These are phyloP conservation scores for Syrrhaptes paradoxus DNA, from an alignment of 2,113 vertebrate genomes.

Conservation along the genomic window DNA sequence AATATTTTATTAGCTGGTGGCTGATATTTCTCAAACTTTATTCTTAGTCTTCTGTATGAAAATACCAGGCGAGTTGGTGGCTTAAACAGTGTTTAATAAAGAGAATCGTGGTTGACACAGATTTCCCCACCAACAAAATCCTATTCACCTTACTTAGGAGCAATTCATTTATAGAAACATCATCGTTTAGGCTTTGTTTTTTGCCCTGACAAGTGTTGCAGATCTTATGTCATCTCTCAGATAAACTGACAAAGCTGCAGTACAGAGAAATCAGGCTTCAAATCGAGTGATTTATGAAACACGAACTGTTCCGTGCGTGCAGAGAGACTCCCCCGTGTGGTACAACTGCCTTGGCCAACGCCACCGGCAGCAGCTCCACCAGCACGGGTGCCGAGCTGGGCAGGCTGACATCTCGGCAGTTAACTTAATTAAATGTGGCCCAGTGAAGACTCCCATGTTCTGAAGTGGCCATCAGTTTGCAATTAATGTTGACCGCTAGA, in stretches of 20 bases:
- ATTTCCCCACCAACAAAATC: neutral
- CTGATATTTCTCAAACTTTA: neutral
- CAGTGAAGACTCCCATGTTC: neutral
- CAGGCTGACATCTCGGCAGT: neutral
- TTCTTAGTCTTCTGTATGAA: neutral
- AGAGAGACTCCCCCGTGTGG: conserved; percentile 78
- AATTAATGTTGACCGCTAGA: neutral
- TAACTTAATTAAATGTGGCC: neutral
- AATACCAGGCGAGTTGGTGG: neutral
- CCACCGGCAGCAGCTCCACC: neutral
- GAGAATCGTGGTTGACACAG: neutral
- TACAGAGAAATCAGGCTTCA: conserved; percentile 29
- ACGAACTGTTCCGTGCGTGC: conserved; percentile 10
- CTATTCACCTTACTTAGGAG: neutral
- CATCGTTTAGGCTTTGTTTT: neutral
- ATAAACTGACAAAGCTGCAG: neutral
- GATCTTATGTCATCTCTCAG: neutral
- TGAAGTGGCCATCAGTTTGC: neutral
- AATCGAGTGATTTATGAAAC: conserved; percentile 42
- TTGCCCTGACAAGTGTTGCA: neutral
- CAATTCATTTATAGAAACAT: neutral
- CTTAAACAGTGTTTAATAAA: neutral
- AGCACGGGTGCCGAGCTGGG: neutral
- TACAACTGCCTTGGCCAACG: neutral
- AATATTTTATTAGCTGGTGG: neutral